Base-by-base conservation (phyloP, 1,140 invertebrate genomes). In the Leptopilina clavipes region DNA sequence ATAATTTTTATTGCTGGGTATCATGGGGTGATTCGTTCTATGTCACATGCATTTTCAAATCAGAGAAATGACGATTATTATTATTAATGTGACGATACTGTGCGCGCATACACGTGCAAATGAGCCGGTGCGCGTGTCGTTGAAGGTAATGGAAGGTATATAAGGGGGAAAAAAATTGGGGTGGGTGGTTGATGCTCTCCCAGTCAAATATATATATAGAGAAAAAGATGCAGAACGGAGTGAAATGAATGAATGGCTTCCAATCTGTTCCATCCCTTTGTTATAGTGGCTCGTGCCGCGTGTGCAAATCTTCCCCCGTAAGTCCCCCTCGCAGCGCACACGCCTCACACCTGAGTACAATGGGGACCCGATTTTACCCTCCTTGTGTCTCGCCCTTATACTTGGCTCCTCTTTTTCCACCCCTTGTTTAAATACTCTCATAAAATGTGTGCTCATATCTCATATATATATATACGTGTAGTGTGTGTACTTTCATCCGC, bases 271-370 rank as follows among this genome's bases (percentile, higher is more conserved):
- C 82, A 84, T 84, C 85, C 86, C 86, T 88, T 89, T 88, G 86
- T 86, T 84, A n/a, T n/a, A 80, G 65, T 73, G 87, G 85, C 89
- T 89, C 88, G 89, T 89, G 89, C 86, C 89, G 89, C 88, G 88
- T 87, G 88, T 86, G 89, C 89, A 90, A 90, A 90, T 88, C 83
- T 79, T 75, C 76, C 81, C 78, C 70, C 72, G 59, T 71, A 59
- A 56, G 59, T 81, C 74, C 76, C 78, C 78, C 78, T 81, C 37
- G n/a, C n/a, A 40, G 84, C 85, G 84, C 85, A 85, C 86, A 86
- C 87, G 86, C 84, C 87, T 89, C 86, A 86, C 85, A 86, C 85
- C 85, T 86, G 83, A 85, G 82, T 81, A 88, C 87, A 88, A 88
- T 88, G 81, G 83, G 73, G 45, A 81, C 78, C 79, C 79, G 80